phyloP scores from a whole-genome alignment of 1,140 invertebrate genomes.

The Drosophila baimaii region DNA sequence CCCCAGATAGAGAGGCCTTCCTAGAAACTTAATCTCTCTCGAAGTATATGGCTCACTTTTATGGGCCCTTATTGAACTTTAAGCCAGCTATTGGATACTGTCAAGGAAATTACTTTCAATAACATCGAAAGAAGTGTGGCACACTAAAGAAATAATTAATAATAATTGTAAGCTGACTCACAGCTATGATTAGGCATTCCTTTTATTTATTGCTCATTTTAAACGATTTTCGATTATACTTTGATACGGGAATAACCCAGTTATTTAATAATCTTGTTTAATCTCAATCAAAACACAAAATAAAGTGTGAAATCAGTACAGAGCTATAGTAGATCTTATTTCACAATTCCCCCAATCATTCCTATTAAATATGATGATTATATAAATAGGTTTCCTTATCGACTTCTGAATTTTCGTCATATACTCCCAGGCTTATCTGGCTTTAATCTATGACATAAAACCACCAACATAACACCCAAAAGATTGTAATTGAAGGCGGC shows the following conservation, averaged over 20 bases:
- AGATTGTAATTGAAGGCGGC: conserved; percentile 22
- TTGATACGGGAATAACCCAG: conserved; percentile 2
- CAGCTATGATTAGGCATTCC: background rate
- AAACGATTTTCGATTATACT: background rate
- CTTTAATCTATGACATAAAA: conserved; percentile 20
- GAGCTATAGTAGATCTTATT: conserved; percentile 1
- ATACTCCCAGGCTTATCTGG: conserved; percentile 12
- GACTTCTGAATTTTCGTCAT: conserved; percentile 14
- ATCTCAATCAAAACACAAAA: conserved; percentile 11
- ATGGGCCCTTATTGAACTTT: conserved; percentile 17
- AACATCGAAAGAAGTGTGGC: background rate
- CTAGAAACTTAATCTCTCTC: conserved; percentile 30
- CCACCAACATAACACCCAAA: background rate
- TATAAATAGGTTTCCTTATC: conserved; percentile 5
- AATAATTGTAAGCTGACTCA: conserved; percentile 12
- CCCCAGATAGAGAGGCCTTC: conserved; percentile 37
- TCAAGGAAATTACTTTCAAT: background rate
- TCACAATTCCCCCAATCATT: background rate
- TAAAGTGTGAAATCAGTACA: background rate
- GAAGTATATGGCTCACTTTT: conserved; percentile 1
- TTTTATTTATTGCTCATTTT: background rate
- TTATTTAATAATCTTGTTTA: conserved; percentile 9
- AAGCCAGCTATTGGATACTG: conserved; percentile 5
- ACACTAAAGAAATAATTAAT: conserved; percentile 1
- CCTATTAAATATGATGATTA: background rate